Evolutionary conservation across 1,140 invertebrate genomes (phyloP).

Genomic region (Bombus breviceps): DNA sequence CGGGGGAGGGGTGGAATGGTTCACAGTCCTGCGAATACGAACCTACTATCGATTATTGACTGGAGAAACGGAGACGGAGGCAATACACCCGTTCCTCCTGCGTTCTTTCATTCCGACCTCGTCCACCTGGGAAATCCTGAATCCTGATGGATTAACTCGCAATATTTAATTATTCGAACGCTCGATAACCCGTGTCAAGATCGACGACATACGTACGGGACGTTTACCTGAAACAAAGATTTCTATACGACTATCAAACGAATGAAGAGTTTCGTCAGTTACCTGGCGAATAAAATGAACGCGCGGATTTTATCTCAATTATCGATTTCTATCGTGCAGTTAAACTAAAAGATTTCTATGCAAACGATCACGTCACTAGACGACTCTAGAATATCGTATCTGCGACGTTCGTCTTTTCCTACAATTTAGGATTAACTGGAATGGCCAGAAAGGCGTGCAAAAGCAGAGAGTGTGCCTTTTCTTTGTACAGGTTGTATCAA

Average conservation of each 20-base stretch:
- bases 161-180: conserved; percentile 70
- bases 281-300: too few relatives aligned
- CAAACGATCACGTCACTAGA: too few relatives aligned
- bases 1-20: conserved; percentile 52
- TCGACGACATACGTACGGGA: not conserved
- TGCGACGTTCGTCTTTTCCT: too few relatives aligned
- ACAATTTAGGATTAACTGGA: not conserved
- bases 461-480: not conserved
- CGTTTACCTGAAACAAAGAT: not conserved
- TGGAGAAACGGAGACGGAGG: conserved; percentile 48
- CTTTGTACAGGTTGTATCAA: not conserved
- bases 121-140: conserved; percentile 70
- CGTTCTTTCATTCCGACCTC: conserved; percentile 50
- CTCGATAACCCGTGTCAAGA: conserved; percentile 27
- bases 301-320: too few relatives aligned
- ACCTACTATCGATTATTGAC: conserved; percentile 78
- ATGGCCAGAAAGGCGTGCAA: not conserved
- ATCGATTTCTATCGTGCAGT: too few relatives aligned
- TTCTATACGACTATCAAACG: not conserved
- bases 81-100: conserved; percentile 36
- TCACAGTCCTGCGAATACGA: conserved; percentile 57
- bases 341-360: too few relatives aligned
- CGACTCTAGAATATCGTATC: not conserved
- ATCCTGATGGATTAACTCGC: conserved; percentile 64
- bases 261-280: not conserved